Evolutionary conservation across 2,888 invertebrate species (phyloP).

Genomic region (Eugnorisma glareosa): DNA sequence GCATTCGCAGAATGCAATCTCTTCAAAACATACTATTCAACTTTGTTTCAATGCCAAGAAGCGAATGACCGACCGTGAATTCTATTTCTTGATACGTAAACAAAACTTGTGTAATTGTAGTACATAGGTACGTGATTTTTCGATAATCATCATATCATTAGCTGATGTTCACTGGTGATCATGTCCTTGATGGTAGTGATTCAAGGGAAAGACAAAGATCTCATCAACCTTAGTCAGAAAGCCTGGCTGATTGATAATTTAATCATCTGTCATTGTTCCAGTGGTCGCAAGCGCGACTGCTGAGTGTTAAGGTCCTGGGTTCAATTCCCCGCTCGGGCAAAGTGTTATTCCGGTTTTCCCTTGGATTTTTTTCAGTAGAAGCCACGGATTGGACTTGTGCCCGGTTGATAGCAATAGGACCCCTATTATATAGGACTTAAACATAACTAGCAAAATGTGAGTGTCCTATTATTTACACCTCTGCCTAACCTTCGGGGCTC

Average conservation of each 20-base stretch:
- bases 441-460: not conserved
- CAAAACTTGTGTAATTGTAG: constrained; percentile 4
- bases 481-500: too few relatives aligned
- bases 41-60: constrained; percentile 45
- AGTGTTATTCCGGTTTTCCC: not conserved
- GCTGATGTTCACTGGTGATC: too few relatives aligned
- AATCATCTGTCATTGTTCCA: not conserved
- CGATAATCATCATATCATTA: not conserved
- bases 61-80: constrained; percentile 44
- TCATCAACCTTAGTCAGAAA: not conserved
- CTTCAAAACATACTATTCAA: constrained; percentile 13
- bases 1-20: constrained; percentile 40
- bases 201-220: not conserved
- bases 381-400: not conserved
- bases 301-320: not conserved
- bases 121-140: not conserved
- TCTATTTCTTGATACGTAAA: constrained; percentile 40
- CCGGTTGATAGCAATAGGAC: not conserved
- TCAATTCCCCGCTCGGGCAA: not conserved
- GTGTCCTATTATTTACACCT: not conserved
- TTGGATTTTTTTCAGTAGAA: not conserved
- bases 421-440: not conserved
- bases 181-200: not conserved
- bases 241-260: not conserved
- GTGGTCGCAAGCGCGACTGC: not conserved